Evolutionary conservation across 2,888 invertebrate species (phyloP).

Genomic region (Epiblema foenella): DNA sequence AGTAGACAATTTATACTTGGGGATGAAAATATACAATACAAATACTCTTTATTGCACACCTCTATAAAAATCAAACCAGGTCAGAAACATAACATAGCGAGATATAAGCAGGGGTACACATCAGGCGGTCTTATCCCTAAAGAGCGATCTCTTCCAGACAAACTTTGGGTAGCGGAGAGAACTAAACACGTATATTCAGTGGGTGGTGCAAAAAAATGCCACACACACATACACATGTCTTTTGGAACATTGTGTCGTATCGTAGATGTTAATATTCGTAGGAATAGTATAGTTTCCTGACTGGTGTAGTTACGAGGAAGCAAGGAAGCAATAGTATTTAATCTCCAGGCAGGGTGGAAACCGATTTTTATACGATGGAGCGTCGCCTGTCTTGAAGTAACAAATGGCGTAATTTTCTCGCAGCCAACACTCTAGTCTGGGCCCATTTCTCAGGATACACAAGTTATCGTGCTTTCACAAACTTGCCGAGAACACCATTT

Average conservation of each 20-base stretch:
- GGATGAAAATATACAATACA: too few relatives aligned
- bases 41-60: too few relatives aligned
- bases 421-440: conserved; percentile 46
- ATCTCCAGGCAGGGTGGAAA: conserved; percentile 33
- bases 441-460: conserved; percentile 67
- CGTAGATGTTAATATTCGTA: not conserved
- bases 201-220: too few relatives aligned
- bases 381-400: conserved; percentile 56
- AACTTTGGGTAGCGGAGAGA: too few relatives aligned
- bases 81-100: too few relatives aligned
- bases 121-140: too few relatives aligned
- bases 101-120: too few relatives aligned
- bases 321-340: conserved; percentile 33
- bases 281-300: conserved; percentile 2
- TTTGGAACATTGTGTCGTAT: not conserved
- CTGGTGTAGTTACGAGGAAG: conserved; percentile 3
- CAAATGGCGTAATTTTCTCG: conserved; percentile 56
- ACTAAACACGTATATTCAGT: too few relatives aligned
- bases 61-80: too few relatives aligned
- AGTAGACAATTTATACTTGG: not conserved
- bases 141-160: too few relatives aligned
- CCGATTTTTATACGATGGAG: conserved; percentile 44
- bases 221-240: not conserved
- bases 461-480: conserved; percentile 65
- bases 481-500: conserved; percentile 59